Conservation (phyloP, 2,888 invertebrate genomes). For the Fabriciana adippe region DNA sequence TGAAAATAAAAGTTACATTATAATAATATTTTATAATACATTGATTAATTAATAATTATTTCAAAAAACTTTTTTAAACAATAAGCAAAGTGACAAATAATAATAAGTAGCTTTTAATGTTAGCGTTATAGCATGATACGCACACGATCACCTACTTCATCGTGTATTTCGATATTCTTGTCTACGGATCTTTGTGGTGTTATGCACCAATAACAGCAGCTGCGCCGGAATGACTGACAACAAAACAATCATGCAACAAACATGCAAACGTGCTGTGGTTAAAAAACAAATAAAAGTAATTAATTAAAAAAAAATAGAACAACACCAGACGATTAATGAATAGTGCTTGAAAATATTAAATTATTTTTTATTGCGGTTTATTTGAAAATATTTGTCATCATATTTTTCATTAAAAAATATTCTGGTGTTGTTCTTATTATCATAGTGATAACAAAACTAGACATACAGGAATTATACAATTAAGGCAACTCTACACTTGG, state of each 20-base stretch:
- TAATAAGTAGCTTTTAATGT: slow-evolving; percentile 2
- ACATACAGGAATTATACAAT: no score
- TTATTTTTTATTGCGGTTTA: neutral
- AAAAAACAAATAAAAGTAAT: slow-evolving; percentile 42
- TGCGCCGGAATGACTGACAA: slow-evolving; percentile 74
- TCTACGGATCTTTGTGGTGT: slow-evolving; percentile 58
- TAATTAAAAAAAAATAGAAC: slow-evolving; percentile 19
- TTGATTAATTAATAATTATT: slow-evolving; percentile 12
- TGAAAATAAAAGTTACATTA: slow-evolving; percentile 63
- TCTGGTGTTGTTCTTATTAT: no score
- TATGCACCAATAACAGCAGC: slow-evolving; percentile 73
- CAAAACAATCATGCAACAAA: slow-evolving; percentile 73
- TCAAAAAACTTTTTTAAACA: slow-evolving; percentile 30
- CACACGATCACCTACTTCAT: slow-evolving; percentile 61
- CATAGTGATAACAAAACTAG: no score
- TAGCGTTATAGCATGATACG: slow-evolving; percentile 55
- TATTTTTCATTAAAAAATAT: neutral
- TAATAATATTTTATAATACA: slow-evolving; percentile 28
- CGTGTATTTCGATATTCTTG: slow-evolving; percentile 60
- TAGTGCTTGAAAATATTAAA: neutral
- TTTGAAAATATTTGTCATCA: neutral
- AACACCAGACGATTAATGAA: slow-evolving; percentile 13
- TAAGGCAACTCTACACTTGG: no score
- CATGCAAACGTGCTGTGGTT: slow-evolving; percentile 57
- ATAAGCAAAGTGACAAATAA: slow-evolving; percentile 21